Evolutionary conservation across 2,888 invertebrate species (phyloP), one percentile per base, ranked within the genome.

Genomic region (Sinhomidia bicolor): DNA sequence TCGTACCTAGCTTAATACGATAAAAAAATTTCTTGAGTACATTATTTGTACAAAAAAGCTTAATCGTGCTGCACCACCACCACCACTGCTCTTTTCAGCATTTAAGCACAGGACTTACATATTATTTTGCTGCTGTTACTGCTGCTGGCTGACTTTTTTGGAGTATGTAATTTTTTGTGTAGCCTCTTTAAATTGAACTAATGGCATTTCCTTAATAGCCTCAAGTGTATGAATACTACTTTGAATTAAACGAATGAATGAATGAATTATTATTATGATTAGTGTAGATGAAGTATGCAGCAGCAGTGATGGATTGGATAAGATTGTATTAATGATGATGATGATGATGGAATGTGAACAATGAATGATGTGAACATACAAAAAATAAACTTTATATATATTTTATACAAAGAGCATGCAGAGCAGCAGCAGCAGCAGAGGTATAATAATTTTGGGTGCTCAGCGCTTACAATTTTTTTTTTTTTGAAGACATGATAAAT

Each of bases 151-250:
- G 65, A 60, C 23, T 23, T 17, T 62, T 23, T 68, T 54, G 36
- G 36, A 32, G 65, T 65, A 9, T n/a, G 12, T n/a, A n/a, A n/a
- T n/a, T 4, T 29, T 26, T 32, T 32, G 26, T 54, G 32, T 32
- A 78, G 44, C 54, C 78, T 51, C 78, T 29, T 36, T 65, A 65
- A 65, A 65, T 65, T 65, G 23, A 62, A 65, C 81, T 84, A 84
- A 84, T 84, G 41, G 26, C 74, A 84, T 84, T 84, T 74, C 51
- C 60, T 74, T 74, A 84, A 84, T 84, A 68, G 60, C n/a, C 10
- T 17, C 65, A 65, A 74, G n/a, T 84, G 76, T 9, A 62, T 62
- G 62, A 29, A 26, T 62, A 32, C 62, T 29, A 32, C 62, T 65
- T 32, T 65, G 65, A 65, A 36, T 36, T 65, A 65, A 81, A 81